Base-by-base conservation (phyloP, 2,113 vertebrate species). In the Notarius lentiginosus region DNA sequence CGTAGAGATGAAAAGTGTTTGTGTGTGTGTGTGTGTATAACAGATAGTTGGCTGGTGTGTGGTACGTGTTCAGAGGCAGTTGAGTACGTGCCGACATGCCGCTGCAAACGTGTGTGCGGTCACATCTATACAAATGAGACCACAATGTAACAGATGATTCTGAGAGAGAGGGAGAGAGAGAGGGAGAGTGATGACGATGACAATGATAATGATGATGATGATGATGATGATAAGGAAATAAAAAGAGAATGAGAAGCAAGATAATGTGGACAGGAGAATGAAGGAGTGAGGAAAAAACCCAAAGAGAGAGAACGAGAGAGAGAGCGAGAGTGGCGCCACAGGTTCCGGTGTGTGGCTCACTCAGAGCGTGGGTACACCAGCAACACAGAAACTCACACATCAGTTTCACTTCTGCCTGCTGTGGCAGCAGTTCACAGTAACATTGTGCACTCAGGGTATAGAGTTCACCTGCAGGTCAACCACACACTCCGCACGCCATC, bases 351-450 rank as follows among this genome's bases (percentile, higher is more conserved):
- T 90, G 91, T 91, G 91, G 68, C 66, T 91, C 92, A 90, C 87
- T 88, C 82, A 92, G 30, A 85, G 86, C 86, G n/a, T 86, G 87
- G 90, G 90, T 90, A 94, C 91, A 93, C 86, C 90, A 92, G 87
- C 91, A 90, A 90, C 85, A 92, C 91, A 90, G 76, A 91, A 93
- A 93, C 85, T 91, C 93, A 85, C 93, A 94, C 93, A 93, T 91
- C 92, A 89, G 94, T 96, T 95, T 96, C 95, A 95, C 92, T 95
- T 96, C 95, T 95, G 93, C 93, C 90, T 94, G 88, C 92, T 94
- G 93, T 94, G 94, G 94, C 93, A 94, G 91, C 91, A 90, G 87
- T 85, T 92, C 91, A 92, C 91, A 82, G 91, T 92, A 94, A 94
- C 93, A 90, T 88, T 89, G 91, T 88, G 90, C 90, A 91, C 88